Conservation (phyloP, 2,113 vertebrate species). For the Monarcha castaneiventris region DNA sequence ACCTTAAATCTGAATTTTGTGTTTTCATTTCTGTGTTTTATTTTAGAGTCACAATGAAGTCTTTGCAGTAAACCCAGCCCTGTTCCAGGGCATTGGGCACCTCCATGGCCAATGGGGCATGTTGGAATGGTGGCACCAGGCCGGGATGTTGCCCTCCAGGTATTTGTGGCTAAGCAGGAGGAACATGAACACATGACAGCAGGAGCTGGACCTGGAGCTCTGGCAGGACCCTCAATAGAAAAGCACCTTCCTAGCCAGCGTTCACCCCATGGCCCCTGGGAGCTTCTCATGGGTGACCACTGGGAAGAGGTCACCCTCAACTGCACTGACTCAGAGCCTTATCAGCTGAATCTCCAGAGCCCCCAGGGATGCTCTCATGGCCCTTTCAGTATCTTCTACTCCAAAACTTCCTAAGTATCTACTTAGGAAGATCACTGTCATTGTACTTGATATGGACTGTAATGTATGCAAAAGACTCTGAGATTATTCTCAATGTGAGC, state of each 20-base stretch:
- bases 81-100: accelerated
- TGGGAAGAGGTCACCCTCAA: background rate
- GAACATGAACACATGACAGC: accelerated
- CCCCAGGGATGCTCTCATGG: accelerated
- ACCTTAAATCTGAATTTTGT: background rate
- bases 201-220: background rate
- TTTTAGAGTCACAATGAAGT: background rate
- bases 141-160: accelerated
- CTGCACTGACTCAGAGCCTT: background rate
- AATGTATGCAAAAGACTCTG: background rate
- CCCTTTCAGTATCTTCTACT: background rate
- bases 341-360: background rate
- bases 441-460: background rate
- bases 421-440: background rate
- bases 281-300: background rate
- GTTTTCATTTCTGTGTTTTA: background rate
- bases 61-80: background rate
- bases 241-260: background rate
- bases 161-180: background rate
- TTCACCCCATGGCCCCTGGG: background rate
- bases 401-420: background rate
- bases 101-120: background rate
- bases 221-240: background rate
- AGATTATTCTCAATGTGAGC: background rate
- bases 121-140: background rate